Evolutionary conservation across 2,797 vertebrate genomes (phyloP).

Genomic region (Labeo calbasu): DNA sequence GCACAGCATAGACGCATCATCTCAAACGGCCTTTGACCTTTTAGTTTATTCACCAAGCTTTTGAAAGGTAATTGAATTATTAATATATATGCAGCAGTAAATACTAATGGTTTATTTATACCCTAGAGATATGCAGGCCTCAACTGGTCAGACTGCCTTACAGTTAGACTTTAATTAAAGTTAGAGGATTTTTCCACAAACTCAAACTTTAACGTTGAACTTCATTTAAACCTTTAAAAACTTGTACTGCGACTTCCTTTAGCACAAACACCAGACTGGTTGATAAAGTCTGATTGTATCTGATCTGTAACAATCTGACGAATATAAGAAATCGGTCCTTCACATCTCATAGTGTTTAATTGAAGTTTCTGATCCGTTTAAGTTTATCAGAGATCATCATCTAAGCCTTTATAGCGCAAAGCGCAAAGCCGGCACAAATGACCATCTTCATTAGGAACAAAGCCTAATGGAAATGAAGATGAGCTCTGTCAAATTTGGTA

Average conservation of each 20-base stretch:
- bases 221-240: constrained; percentile 15
- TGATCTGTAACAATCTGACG: constrained; percentile 29
- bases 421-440: constrained; percentile 23
- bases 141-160: constrained; percentile 3
- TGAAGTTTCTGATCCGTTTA: constrained; percentile 42
- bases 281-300: constrained; percentile 38
- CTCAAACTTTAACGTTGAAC: constrained; percentile 27
- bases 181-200: not conserved
- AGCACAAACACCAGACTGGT: constrained; percentile 2
- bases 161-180: constrained; percentile 1
- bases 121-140: not conserved
- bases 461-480: constrained; percentile 55
- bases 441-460: constrained; percentile 41
- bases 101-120: constrained; percentile 1
- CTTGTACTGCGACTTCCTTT: constrained; percentile 8
- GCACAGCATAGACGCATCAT: not conserved
- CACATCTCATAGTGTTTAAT: constrained; percentile 34
- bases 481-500: constrained; percentile 32
- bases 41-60: not conserved
- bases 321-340: constrained; percentile 41
- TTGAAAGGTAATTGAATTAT: constrained; percentile 28
- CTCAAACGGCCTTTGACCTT: not conserved
- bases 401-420: constrained; percentile 35
- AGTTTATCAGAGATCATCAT: constrained; percentile 53
- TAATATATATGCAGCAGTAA: not conserved